phyloP scores from a whole-genome alignment of 1,140 invertebrate genomes.

The Brachionus calyciflorus region DNA sequence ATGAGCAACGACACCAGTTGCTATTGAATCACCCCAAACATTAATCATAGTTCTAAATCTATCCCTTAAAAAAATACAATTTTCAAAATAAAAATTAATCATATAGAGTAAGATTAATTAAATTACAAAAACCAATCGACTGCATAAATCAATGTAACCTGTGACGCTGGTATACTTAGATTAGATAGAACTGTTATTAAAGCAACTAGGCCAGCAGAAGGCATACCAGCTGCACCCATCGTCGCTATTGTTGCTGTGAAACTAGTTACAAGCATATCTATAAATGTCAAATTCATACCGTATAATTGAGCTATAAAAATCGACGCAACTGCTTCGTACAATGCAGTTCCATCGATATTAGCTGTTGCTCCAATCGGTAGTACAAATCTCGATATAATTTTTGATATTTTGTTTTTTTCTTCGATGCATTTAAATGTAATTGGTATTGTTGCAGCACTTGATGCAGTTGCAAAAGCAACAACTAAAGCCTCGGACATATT shows the following conservation, averaged over 20 bases:
- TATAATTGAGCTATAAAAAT: conserved; percentile 52
- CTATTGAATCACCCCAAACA: conserved; percentile 88
- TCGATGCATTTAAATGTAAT: conserved; percentile 42
- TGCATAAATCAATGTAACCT: conserved; percentile 67
- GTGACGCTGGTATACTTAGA: conserved; percentile 69
- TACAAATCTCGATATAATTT: conserved; percentile 42
- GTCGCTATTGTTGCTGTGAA: conserved; percentile 84
- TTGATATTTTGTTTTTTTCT: conserved; percentile 56
- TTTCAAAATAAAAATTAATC: not conserved
- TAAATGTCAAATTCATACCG: not conserved
- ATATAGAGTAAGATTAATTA: not conserved
- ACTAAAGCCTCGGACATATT: conserved; percentile 64
- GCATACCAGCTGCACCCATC: conserved; percentile 85
- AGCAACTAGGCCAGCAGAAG: conserved; percentile 83
- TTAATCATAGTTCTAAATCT: conserved; percentile 93
- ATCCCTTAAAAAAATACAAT: conserved; percentile 62
- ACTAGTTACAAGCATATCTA: conserved; percentile 53
- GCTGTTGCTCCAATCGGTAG: conserved; percentile 40
- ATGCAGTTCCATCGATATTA: conserved; percentile 63
- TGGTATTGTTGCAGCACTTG: conserved; percentile 42
- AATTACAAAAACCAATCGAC: conserved; percentile 70
- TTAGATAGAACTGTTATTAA: conserved; percentile 75
- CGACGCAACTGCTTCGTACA: conserved; percentile 63
- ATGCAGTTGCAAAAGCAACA: conserved; percentile 59
- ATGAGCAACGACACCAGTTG: conserved; percentile 84